A percentile compares a stretch with the other conserved stretches of the same genome.
These are phyloP conservation scores for Manis crassicaudata DNA, from an alignment of 2,797 vertebrate genomes.

Conservation along the genomic window DNA sequence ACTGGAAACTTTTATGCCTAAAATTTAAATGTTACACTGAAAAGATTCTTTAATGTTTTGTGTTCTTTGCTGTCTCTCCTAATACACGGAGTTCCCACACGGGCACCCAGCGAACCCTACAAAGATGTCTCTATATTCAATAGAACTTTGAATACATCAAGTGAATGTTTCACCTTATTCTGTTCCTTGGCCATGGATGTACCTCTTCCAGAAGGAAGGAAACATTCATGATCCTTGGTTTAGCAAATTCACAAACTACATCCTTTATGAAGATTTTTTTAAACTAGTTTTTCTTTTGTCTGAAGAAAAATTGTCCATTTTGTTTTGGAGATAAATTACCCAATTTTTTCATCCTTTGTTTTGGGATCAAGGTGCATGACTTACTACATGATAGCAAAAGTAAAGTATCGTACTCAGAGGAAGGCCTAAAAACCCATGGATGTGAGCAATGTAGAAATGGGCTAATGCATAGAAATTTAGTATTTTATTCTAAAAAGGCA, in stretches of 20 bases:
- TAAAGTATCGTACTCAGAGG: not conserved
- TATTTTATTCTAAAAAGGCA: not conserved
- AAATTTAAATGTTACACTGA: not conserved
- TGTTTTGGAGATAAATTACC: not conserved
- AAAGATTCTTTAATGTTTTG: not conserved
- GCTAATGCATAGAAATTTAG: not conserved
- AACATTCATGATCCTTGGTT: not conserved
- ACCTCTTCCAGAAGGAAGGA: not conserved
- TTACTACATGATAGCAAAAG: not conserved
- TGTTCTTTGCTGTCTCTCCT: not conserved
- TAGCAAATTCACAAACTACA: not conserved
- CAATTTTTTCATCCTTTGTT: not conserved
- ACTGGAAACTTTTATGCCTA: not conserved
- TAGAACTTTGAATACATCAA: not conserved
- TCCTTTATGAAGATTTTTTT: not conserved
- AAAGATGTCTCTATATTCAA: not conserved
- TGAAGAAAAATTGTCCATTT: conserved; percentile 3
- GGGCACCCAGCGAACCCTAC: not conserved
- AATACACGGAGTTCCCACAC: not conserved
- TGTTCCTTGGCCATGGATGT: not conserved
- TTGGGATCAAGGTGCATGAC: not conserved
- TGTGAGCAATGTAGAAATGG: not conserved
- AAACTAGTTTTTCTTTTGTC: not conserved
- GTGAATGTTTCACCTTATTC: not conserved
- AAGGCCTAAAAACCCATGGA: not conserved